Conservation (phyloP, 2,888 invertebrate species). For the Drosophila kanekoi region DNA sequence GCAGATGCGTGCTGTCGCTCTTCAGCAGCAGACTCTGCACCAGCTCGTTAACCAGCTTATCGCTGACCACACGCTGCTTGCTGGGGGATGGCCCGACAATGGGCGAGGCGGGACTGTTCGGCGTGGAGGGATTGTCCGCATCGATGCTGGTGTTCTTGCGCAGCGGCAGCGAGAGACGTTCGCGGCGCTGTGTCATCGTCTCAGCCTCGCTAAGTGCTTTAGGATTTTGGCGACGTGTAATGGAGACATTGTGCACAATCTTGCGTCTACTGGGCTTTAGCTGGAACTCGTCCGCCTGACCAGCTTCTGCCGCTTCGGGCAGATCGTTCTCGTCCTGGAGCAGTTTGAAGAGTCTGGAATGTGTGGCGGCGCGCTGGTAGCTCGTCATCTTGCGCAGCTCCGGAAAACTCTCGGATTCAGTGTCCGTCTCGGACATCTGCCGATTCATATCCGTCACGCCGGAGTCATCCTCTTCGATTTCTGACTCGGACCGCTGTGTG, state of each 20-base stretch:
- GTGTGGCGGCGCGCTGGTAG: constrained; percentile 90
- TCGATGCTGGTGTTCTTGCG: constrained; percentile 85
- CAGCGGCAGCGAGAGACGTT: constrained; percentile 86
- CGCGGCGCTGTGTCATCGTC: constrained; percentile 85
- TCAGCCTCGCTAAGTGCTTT: constrained; percentile 82
- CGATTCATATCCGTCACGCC: constrained; percentile 90
- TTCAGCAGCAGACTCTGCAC: constrained; percentile 87
- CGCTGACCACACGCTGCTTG: constrained; percentile 85
- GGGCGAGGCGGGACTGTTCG: constrained; percentile 86
- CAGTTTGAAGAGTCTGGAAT: constrained; percentile 89
- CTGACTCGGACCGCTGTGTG: constrained; percentile 85
- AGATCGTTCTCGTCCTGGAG: constrained; percentile 87
- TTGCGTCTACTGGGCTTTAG: constrained; percentile 82
- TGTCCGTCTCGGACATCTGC: constrained; percentile 89
- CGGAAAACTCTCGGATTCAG: constrained; percentile 88
- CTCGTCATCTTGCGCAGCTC: constrained; percentile 87
- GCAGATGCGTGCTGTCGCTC: constrained; percentile 86
- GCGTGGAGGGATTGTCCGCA: constrained; percentile 86
- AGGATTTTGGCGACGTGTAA: constrained; percentile 84
- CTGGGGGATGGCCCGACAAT: constrained; percentile 84
- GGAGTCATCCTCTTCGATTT: constrained; percentile 88
- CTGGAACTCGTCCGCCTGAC: constrained; percentile 77
- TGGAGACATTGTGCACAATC: constrained; percentile 85
- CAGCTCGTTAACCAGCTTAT: constrained; percentile 87
- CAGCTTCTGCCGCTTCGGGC: constrained; percentile 51